Evolutionary conservation across 2,888 invertebrate species (phyloP).

Genomic region (Hemicrepidius hirtus): DNA sequence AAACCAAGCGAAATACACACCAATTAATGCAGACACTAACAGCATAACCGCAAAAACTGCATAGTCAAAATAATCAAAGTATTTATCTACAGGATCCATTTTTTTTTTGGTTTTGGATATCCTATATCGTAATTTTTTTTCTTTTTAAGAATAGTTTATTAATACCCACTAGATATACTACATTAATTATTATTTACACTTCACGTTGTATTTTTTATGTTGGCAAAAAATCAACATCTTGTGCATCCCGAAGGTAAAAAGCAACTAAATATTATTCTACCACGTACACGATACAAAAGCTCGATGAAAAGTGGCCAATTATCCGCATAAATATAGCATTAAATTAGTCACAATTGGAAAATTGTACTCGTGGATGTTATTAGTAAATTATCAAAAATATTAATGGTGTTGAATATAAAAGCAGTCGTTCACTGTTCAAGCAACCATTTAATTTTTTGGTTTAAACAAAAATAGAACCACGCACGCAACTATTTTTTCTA

Average conservation of each 20-base stretch:
- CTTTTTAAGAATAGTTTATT: not conserved
- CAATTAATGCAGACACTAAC: conserved; percentile 79
- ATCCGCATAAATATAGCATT: conserved; percentile 63
- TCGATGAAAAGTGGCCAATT: conserved; percentile 61
- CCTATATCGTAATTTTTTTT: not conserved
- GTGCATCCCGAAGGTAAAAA: conserved; percentile 37
- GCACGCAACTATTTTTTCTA: too few species aligned
- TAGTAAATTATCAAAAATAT: conserved; percentile 46
- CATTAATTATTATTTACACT: conserved; percentile 1
- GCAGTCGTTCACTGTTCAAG: not conserved
- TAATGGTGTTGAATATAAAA: conserved; percentile 8
- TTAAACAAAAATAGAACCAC: too few species aligned
- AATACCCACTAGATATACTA: not conserved
- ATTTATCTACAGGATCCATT: conserved; percentile 62
- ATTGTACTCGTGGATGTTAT: conserved; percentile 54
- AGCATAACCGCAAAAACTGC: conserved; percentile 80
- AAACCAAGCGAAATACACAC: conserved; percentile 83
- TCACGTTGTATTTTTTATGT: not conserved
- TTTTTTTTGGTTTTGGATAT: too few species aligned
- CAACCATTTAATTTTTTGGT: too few species aligned
- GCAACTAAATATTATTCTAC: conserved; percentile 44
- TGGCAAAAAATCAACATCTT: conserved; percentile 1
- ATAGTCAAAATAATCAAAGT: conserved; percentile 79
- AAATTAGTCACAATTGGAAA: conserved; percentile 67
- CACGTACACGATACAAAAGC: conserved; percentile 50